A percentile compares a stretch with the other conserved stretches of the same genome.
These are phyloP conservation scores for Mimumesa dahlbomi DNA, from an alignment of 2,888 invertebrate genomes.

Conservation along the genomic window DNA sequence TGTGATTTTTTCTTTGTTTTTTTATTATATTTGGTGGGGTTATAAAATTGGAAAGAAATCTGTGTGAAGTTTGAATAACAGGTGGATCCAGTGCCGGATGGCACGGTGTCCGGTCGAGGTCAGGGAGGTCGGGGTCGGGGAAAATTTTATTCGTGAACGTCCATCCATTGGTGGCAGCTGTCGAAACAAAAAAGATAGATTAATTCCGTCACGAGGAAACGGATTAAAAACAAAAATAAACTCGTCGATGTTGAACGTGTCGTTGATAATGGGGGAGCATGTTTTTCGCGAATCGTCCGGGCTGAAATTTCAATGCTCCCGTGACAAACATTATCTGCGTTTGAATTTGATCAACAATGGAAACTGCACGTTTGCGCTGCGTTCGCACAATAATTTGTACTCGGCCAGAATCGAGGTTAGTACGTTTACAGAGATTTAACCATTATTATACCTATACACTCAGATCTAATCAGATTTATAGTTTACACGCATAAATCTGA, in stretches of 20 bases:
- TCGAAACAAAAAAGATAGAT: background rate
- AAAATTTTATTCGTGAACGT: conserved; percentile 19
- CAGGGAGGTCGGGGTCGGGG: background rate
- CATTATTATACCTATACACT: conserved; percentile 47
- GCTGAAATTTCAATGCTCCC: conserved; percentile 2
- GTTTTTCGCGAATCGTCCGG: background rate
- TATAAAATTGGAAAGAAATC: too few relatives aligned
- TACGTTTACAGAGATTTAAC: conserved; percentile 54
- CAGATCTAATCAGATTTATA: conserved; percentile 61
- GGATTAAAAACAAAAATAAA: background rate
- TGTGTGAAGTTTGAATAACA: too few relatives aligned
- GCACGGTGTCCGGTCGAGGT: conserved; percentile 2
- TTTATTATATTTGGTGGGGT: too few relatives aligned
- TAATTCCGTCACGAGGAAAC: background rate
- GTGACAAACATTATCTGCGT: conserved; percentile 12
- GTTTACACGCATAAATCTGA: conserved; percentile 63
- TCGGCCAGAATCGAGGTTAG: conserved; percentile 30
- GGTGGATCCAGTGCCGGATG: too few relatives aligned
- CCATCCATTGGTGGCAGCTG: conserved; percentile 12
- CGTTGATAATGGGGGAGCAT: background rate
- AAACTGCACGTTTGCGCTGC: conserved; percentile 19
- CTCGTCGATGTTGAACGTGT: too few relatives aligned
- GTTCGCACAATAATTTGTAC: conserved; percentile 41
- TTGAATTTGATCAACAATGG: conserved; percentile 34
- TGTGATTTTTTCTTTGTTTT: too few relatives aligned